These are phyloP conservation scores for Mastacembelus armatus DNA, from an alignment of 2,797 vertebrate species.

Conservation along the genomic window DNA sequence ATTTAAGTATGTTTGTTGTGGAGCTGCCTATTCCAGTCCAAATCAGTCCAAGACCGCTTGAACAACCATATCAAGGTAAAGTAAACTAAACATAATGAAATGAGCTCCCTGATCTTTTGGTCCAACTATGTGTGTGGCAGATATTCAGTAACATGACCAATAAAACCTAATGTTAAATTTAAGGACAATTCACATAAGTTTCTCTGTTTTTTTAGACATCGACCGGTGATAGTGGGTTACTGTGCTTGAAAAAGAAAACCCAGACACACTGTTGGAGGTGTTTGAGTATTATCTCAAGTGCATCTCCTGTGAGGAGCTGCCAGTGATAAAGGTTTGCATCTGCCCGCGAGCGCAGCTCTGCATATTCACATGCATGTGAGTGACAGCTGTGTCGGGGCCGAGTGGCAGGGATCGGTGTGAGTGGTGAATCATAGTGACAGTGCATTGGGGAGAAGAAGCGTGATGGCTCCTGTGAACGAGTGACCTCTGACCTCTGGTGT, in stretches of 20 bases:
- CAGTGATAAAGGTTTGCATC: conserved; percentile 38
- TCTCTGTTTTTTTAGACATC: too few relatives aligned
- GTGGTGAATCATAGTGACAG: conserved; percentile 79
- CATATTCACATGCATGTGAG: conserved; percentile 57
- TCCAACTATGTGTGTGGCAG: too few relatives aligned
- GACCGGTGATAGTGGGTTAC: too few relatives aligned
- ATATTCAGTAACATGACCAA: too few relatives aligned
- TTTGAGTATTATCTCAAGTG: conserved; percentile 28
- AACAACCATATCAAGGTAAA: too few relatives aligned
- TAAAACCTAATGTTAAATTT: too few relatives aligned
- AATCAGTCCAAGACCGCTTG: too few relatives aligned
- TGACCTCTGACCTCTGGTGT: conserved; percentile 75
- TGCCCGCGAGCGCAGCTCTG: conserved; percentile 38
- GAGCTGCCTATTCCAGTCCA: too few relatives aligned
- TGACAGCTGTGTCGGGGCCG: conserved; percentile 74
- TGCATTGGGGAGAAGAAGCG: conserved; percentile 55
- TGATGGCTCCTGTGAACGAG: conserved; percentile 69
- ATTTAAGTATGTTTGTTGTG: too few relatives aligned
- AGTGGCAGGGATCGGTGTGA: conserved; percentile 72
- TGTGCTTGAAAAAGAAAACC: conserved; percentile 6
- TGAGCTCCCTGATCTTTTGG: too few relatives aligned
- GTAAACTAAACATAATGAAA: too few relatives aligned
- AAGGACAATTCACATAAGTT: neutral
- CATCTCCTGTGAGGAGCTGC: conserved; percentile 35
- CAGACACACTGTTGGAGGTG: conserved; percentile 7